phyloP scores from a whole-genome alignment of 2,888 invertebrate genomes.

The Hirtodrosophila histrioides region DNA sequence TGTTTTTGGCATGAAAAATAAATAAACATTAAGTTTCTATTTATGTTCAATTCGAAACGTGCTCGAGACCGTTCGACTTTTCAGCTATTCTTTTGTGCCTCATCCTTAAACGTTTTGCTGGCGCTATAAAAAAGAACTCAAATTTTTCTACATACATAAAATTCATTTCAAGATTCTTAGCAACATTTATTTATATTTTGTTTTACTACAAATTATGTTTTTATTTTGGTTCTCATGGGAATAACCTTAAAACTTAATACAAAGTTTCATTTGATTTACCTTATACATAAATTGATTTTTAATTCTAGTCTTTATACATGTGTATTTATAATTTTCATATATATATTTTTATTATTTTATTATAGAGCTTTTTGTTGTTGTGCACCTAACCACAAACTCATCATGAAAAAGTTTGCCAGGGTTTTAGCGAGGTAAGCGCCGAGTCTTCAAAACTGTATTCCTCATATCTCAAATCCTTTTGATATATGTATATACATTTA shows the following conservation, averaged over 20 bases:
- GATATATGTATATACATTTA: too few species aligned
- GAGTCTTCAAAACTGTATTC: constrained; percentile 1
- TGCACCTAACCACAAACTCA: constrained; percentile 53
- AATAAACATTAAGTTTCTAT: too few species aligned
- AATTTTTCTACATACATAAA: too few species aligned
- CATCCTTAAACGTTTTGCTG: constrained; percentile 2
- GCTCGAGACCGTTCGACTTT: background rate
- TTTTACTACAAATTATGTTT: too few species aligned
- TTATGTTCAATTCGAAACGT: too few species aligned
- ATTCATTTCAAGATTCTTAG: too few species aligned
- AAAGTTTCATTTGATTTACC: background rate
- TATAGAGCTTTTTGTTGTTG: constrained; percentile 67
- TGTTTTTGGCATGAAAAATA: too few species aligned
- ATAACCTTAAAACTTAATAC: too few species aligned
- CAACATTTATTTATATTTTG: too few species aligned
- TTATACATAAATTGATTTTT: constrained; percentile 25
- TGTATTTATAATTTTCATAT: constrained; percentile 13
- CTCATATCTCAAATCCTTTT: background rate
- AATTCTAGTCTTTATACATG: constrained; percentile 4
- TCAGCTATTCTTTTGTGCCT: background rate
- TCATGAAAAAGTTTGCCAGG: constrained; percentile 30
- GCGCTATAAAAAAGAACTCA: too few species aligned
- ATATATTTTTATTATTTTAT: constrained; percentile 33
- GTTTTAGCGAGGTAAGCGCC: constrained; percentile 59
- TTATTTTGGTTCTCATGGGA: too few species aligned